Conservation (phyloP, 2,797 vertebrate species). For the Lutjanus argentimaculatus region DNA sequence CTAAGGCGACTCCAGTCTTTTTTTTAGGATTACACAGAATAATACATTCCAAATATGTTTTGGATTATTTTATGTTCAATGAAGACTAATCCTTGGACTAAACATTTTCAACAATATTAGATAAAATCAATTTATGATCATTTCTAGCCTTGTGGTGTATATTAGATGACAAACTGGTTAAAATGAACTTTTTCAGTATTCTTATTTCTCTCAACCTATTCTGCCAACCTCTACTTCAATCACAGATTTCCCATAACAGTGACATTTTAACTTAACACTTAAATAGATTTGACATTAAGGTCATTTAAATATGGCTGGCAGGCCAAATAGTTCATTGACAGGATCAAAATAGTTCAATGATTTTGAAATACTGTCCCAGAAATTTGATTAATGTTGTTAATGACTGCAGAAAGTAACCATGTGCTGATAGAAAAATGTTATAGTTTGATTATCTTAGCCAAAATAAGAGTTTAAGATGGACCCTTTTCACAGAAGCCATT, state of each 20-base stretch:
- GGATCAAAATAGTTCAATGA: no score
- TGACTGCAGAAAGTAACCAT: no score
- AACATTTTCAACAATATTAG: neutral
- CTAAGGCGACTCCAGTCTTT: neutral
- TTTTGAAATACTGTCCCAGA: no score
- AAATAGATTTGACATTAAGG: neutral
- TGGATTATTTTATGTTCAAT: neutral
- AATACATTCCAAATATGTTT: neutral
- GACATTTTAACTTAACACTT: neutral
- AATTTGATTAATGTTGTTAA: no score
- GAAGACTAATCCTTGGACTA: neutral
- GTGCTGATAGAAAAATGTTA: no score
- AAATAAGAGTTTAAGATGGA: no score
- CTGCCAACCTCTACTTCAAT: neutral
- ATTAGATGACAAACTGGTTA: neutral
- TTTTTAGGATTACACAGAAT: neutral
- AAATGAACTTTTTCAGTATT: neutral
- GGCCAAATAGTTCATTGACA: neutral
- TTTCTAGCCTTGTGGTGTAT: neutral
- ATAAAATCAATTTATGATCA: neutral
- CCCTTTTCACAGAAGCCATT: no score
- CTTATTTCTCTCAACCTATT: neutral
- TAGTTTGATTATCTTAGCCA: no score
- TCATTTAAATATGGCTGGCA: neutral
- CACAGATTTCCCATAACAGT: neutral